These are phyloP conservation scores for Polypedilum vanderplanki DNA, from an alignment of 1,140 invertebrate genomes.

Conservation along the genomic window DNA sequence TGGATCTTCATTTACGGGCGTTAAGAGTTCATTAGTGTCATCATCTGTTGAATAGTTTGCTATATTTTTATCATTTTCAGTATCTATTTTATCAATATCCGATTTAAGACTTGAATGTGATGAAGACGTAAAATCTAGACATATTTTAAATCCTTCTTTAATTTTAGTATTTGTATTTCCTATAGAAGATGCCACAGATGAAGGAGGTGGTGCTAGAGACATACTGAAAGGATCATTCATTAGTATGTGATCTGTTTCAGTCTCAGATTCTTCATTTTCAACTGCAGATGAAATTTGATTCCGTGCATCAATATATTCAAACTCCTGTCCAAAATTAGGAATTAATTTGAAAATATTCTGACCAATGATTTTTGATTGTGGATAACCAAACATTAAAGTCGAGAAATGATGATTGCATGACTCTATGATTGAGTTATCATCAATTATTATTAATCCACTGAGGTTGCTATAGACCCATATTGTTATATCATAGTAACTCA, in stretches of 20 bases:
- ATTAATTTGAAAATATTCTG: constrained; percentile 51
- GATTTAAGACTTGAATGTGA: not conserved
- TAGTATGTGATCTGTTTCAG: constrained; percentile 35
- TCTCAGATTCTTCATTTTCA: constrained; percentile 46
- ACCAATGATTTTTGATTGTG: constrained; percentile 51
- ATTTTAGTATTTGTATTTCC: not conserved
- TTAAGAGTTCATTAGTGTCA: constrained; percentile 29
- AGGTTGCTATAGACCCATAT: constrained; percentile 58
- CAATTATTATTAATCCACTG: constrained; percentile 59
- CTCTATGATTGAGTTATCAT: constrained; percentile 53
- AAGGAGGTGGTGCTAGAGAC: constrained; percentile 3
- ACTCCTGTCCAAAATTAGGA: constrained; percentile 49
- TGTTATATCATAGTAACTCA: constrained; percentile 44
- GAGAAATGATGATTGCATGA: constrained; percentile 62
- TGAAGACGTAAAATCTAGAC: not conserved
- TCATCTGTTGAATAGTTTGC: constrained; percentile 35
- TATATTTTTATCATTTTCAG: constrained; percentile 35
- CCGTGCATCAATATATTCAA: constrained; percentile 36
- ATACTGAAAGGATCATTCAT: constrained; percentile 33
- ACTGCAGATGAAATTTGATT: constrained; percentile 45
- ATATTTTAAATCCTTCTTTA: not conserved
- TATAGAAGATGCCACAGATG: not conserved
- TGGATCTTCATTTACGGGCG: constrained; percentile 30
- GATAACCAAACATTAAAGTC: constrained; percentile 57
- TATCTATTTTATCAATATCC: not conserved